Evolutionary conservation across 2,113 vertebrate genomes (phyloP).

Genomic region (Dipodomys ordii): DNA sequence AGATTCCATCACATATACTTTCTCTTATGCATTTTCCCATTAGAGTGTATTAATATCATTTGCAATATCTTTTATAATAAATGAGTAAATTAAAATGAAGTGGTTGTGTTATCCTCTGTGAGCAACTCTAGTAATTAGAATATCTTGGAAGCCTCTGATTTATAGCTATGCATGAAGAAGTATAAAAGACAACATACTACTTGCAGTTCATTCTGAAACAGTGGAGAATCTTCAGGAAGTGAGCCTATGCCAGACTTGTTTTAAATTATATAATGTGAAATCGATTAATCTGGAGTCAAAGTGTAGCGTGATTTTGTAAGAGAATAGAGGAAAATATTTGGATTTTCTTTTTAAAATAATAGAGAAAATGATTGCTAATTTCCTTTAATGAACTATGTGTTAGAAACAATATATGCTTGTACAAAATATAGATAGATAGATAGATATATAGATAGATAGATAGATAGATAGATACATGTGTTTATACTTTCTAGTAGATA

Average conservation of each 20-base stretch:
- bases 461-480: background rate
- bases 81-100: background rate
- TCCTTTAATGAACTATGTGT: background rate
- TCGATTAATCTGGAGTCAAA: background rate
- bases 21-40: background rate
- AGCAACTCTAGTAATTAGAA: background rate
- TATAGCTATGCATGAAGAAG: background rate
- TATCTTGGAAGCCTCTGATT: background rate
- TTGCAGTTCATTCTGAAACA: background rate
- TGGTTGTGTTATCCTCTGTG: background rate
- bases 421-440: background rate
- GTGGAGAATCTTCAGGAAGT: background rate
- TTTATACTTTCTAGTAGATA: background rate
- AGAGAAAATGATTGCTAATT: background rate
- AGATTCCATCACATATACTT: fast-evolving
- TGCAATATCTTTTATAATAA: background rate
- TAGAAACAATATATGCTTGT: background rate
- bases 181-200: background rate
- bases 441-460: no score
- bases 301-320: background rate
- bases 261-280: background rate
- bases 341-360: background rate
- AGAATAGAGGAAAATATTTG: background rate
- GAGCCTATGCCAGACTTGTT: background rate
- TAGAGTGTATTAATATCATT: no score